Base-by-base conservation (phyloP, 1,140 invertebrate genomes). In the Sycobia sp. region DNA sequence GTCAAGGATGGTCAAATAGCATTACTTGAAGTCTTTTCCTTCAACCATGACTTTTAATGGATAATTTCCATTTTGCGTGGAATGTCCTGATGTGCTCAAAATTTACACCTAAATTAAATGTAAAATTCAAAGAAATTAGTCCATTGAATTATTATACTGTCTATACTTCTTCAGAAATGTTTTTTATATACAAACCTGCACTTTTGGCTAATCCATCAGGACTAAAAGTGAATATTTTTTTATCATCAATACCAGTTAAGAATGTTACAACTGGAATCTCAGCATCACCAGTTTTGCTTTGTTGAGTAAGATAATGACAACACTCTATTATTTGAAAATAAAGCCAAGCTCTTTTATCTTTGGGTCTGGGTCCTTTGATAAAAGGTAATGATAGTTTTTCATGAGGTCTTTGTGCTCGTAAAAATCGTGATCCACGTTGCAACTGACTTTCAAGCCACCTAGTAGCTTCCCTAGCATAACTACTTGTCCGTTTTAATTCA, bases 391-490 rank as follows among this genome's bases (percentile, higher is more conserved):
- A 82, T 22, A 88, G 81, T 18, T 87, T 86, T 76, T 96, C 93
- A 29, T 91, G 88, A 18, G 89, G 87, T 27, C 90, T 86, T 77
- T 95, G 94, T 4, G 92, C 89, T 65, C 90, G 83, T 62, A 93
- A 77, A 74, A 90, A 95, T 54, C 93, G 84, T 65, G 93, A 93
- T 10, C 94, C 94, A 67, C 88, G 88, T 59, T 89, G 87, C 18
- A 96, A 88, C 79, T 96, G 92, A 22, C 84, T 78, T 77, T 96
- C 94, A 49, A 97, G 79, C 94, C 94, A 96, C 66, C 94, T 89
- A 51, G 95, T 96, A 2, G 91, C 92, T 75, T 95, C 92, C 49
- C 94, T 84, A 0, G 93, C 94, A 67, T 88, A 85, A 56, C 86
- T 85, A 67, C 85, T 89, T 73, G 86, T 89, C 66, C 87, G 89